Evolutionary conservation across 2,113 vertebrate species (phyloP).

Genomic region (Hemiscyllium ocellatum): DNA sequence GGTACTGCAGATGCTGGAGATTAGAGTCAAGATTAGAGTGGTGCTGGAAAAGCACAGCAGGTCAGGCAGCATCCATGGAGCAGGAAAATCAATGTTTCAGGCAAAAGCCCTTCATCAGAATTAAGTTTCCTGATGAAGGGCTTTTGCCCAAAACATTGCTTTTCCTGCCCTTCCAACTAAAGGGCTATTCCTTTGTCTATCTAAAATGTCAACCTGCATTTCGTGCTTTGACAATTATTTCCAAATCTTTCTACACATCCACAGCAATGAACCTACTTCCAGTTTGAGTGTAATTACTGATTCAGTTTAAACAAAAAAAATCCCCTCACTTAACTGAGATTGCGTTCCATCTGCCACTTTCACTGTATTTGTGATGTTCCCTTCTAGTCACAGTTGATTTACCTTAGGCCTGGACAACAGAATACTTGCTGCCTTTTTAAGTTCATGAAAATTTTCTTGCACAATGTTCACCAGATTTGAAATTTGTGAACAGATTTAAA

Average conservation of each 20-base stretch:
- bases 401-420: not conserved
- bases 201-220: not conserved
- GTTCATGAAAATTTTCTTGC: not conserved
- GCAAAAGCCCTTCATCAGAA: no score
- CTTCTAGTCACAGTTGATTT: slow-evolving; percentile 2
- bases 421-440: not conserved
- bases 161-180: no score
- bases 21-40: no score
- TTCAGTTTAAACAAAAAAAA: not conserved
- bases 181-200: not conserved
- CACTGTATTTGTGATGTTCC: not conserved
- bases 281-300: not conserved
- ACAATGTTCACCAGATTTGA: not conserved
- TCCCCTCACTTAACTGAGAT: not conserved
- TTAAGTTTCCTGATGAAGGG: no score
- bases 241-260: not conserved
- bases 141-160: no score
- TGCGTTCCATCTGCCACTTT: not conserved
- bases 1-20: no score
- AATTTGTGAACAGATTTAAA: not conserved
- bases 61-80: no score
- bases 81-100: no score
- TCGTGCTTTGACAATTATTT: not conserved
- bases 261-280: not conserved
- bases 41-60: no score